phyloP scores from a whole-genome alignment of 2,113 vertebrate species.

The Plecturocebus donacophilus region DNA sequence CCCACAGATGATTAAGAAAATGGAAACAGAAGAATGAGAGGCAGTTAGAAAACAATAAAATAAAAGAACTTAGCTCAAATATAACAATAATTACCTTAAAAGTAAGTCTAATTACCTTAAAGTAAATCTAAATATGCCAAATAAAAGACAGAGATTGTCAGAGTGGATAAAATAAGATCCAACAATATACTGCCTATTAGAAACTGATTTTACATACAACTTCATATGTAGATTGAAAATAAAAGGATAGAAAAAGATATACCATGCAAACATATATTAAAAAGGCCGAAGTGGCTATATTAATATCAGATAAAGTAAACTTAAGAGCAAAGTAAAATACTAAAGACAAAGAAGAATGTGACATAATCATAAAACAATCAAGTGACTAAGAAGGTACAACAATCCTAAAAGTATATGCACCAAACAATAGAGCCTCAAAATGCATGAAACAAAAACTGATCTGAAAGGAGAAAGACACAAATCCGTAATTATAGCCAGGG shows the following conservation, averaged over 20 bases:
- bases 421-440: not conserved
- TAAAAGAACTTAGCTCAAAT: not conserved
- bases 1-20: not conserved
- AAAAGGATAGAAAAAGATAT: not conserved
- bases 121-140: not conserved
- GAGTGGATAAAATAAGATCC: not conserved
- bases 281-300: not conserved
- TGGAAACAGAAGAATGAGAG: constrained; percentile 15
- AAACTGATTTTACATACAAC: not conserved
- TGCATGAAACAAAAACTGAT: not conserved
- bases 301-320: not conserved
- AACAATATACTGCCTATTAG: not conserved
- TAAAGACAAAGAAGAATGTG: not conserved
- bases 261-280: not conserved
- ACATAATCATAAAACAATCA: not conserved
- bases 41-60: not conserved
- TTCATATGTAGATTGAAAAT: not conserved
- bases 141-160: not conserved
- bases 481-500: not conserved
- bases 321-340: not conserved
- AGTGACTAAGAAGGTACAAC: not conserved
- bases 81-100: not conserved
- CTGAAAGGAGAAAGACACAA: not conserved
- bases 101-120: not conserved
- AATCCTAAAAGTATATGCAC: not conserved